These are phyloP conservation scores for Troilus luridus DNA, from an alignment of 2,888 invertebrate species.

Conservation along the genomic window DNA sequence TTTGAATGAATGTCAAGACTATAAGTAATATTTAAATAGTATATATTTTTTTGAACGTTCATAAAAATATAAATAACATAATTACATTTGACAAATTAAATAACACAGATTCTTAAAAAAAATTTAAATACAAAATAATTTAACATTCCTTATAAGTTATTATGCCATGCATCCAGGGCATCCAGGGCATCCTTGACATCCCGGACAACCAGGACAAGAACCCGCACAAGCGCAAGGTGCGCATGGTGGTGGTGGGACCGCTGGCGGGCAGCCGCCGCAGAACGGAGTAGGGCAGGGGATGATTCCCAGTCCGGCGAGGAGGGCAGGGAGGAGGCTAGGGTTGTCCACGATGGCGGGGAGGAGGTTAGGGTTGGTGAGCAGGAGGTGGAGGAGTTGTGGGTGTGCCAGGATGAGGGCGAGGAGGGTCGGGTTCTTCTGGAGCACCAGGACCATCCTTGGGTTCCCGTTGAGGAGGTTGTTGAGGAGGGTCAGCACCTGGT, in stretches of 20 bases:
- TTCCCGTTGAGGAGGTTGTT: conserved; percentile 46
- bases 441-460: conserved; percentile 45
- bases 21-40: neutral
- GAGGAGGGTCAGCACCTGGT: conserved; percentile 31
- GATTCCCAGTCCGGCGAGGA: conserved; percentile 34
- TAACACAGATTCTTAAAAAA: neutral
- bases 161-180: neutral
- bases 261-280: neutral
- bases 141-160: neutral
- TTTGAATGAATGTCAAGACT: neutral
- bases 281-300: neutral
- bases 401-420: conserved; percentile 33
- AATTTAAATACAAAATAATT: neutral
- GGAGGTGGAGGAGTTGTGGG: conserved; percentile 50
- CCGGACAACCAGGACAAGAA: neutral
- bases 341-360: conserved; percentile 57
- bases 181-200: neutral
- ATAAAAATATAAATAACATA: neutral
- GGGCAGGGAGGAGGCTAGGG: conserved; percentile 35
- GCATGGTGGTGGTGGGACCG: neutral
- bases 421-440: conserved; percentile 50
- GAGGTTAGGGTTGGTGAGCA: conserved; percentile 52
- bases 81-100: conserved; percentile 5
- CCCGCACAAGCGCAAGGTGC: neutral
- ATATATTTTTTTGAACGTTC: neutral